Evolutionary conservation across 2,888 invertebrate genomes (phyloP).

Genomic region (Mystacides longicornis): DNA sequence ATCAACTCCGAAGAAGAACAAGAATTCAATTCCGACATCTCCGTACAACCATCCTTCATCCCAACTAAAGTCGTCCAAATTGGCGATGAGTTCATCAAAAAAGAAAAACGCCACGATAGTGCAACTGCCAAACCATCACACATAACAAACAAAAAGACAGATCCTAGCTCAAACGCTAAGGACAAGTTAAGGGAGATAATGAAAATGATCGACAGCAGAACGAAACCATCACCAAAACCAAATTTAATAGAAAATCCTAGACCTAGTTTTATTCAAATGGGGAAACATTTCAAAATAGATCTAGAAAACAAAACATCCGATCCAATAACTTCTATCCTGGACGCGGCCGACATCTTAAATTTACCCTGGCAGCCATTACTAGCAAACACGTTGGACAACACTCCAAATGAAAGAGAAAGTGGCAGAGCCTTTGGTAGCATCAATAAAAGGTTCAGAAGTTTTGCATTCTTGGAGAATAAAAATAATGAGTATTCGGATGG

Average conservation of each 20-base stretch:
- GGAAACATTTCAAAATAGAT: conserved; percentile 33
- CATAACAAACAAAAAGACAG: conserved; percentile 21
- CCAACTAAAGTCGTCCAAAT: conserved; percentile 37
- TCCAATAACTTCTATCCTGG: conserved; percentile 37
- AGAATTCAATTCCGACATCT: conserved; percentile 14
- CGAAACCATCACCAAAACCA: conserved; percentile 8
- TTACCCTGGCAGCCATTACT: conserved; percentile 48
- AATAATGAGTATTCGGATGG: conserved; percentile 29
- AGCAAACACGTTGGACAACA: conserved; percentile 39
- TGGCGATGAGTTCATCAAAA: conserved; percentile 34
- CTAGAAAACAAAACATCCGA: conserved; percentile 31
- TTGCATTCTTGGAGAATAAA: conserved; percentile 20
- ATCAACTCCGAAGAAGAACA: conserved; percentile 13
- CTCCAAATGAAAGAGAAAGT: conserved; percentile 38
- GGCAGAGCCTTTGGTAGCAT: conserved; percentile 58
- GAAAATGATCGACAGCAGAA: conserved; percentile 19
- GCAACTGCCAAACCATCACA: not conserved
- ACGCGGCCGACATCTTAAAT: conserved; percentile 42
- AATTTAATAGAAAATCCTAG: conserved; percentile 31
- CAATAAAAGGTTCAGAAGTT: conserved; percentile 34
- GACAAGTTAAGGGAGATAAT: conserved; percentile 11
- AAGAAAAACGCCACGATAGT: conserved; percentile 16
- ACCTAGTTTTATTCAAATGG: conserved; percentile 37
- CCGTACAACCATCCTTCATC: conserved; percentile 30
- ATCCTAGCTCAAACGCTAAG: conserved; percentile 21